Evolutionary conservation across 1,140 invertebrate genomes (phyloP).

Genomic region (Lucilia sericata): DNA sequence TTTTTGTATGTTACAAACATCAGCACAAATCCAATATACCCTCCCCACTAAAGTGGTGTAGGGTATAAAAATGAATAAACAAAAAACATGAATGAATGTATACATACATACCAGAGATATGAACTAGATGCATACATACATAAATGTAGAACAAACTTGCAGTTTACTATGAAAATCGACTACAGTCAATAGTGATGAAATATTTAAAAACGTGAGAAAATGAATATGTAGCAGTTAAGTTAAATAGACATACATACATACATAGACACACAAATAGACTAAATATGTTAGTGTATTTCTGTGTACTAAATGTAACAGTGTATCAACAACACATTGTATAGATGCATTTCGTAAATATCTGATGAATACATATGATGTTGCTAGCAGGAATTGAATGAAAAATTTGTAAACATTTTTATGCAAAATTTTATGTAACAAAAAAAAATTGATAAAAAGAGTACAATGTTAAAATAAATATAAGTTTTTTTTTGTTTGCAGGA

Average conservation of each 20-base stretch:
- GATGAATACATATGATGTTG: not conserved
- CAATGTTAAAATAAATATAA: no score
- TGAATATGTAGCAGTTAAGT: not conserved
- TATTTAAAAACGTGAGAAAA: not conserved
- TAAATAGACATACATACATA: no score
- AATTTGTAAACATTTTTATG: not conserved
- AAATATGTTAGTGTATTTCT: no score
- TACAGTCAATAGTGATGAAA: constrained; percentile 9
- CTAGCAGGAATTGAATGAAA: not conserved
- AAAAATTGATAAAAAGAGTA: not conserved
- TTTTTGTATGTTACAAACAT: no score
- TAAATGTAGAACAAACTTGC: not conserved
- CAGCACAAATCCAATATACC: no score
- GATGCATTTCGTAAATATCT: not conserved
- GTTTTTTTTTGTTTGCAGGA: no score
- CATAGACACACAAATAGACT: no score
- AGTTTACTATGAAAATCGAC: not conserved
- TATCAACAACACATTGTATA: not conserved
- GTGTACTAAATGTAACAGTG: not conserved
- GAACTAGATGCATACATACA: constrained; percentile 12
- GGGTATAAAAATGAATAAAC: no score
- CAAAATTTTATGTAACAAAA: not conserved
- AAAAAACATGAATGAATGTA: no score
- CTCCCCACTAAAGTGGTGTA: no score
- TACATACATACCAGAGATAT: not conserved